phyloP scores from a whole-genome alignment of 2,113 vertebrate genomes.

The Crotalus viridis region DNA sequence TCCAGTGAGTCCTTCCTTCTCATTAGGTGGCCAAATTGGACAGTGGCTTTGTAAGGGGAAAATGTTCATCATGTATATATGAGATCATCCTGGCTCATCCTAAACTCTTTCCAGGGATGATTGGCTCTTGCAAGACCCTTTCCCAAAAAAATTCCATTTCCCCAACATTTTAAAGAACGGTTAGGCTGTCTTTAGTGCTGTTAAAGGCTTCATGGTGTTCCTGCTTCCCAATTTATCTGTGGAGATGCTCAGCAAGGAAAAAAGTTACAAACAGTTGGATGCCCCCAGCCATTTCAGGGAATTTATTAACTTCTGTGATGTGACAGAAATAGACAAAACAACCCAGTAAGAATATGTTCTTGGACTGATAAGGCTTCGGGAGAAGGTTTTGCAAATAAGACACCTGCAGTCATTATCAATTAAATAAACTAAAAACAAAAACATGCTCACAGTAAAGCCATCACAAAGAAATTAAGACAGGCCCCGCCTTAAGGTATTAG shows the following conservation, averaged over 20 bases:
- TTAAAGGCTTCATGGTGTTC: background rate
- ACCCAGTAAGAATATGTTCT: background rate
- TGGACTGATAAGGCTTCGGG: background rate
- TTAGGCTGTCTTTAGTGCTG: too few species aligned
- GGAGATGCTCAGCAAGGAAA: background rate
- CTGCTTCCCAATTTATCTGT: fast-evolving
- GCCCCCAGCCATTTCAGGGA: background rate
- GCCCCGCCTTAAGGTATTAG: background rate
- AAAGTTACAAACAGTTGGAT: background rate
- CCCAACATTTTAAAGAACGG: background rate
- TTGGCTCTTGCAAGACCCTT: background rate
- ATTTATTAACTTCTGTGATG: background rate
- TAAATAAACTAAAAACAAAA: background rate
- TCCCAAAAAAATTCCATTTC: background rate
- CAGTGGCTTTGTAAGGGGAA: background rate
- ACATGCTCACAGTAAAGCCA: background rate
- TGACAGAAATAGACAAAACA: background rate
- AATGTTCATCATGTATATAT: background rate
- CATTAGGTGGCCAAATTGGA: background rate
- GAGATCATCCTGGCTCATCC: background rate
- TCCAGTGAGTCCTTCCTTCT: too few species aligned
- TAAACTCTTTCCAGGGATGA: background rate
- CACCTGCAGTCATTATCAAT: background rate
- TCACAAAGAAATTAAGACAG: background rate
- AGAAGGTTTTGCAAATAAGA: background rate